Conservation (phyloP, 2,888 invertebrate species). For the Pterostichus madidus region DNA sequence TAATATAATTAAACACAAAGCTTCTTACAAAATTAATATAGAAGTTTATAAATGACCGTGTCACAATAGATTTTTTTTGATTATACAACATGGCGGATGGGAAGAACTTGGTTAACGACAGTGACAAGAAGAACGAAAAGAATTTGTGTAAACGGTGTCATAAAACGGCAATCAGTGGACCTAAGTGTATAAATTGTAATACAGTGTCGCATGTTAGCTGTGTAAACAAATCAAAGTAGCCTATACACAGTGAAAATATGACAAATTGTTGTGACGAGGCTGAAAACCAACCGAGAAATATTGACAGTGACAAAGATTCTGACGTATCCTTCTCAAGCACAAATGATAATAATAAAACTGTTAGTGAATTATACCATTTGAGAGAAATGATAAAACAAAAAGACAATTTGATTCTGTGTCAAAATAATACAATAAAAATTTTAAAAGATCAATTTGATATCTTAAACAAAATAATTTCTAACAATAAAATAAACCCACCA, state of each 20-base stretch:
- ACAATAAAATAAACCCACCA: constrained; percentile 1
- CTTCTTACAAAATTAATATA: no score
- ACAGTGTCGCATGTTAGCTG: not conserved
- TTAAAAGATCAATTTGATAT: not conserved
- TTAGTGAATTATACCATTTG: not conserved
- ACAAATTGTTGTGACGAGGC: constrained; percentile 19
- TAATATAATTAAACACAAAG: no score
- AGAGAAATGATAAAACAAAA: not conserved
- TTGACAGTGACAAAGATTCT: not conserved
- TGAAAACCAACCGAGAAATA: not conserved
- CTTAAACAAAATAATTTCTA: not conserved
- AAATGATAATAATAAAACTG: not conserved
- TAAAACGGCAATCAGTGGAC: constrained; percentile 8
- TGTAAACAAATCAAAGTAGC: constrained; percentile 1
- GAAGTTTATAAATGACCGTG: no score
- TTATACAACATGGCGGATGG: not conserved
- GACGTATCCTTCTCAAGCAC: not conserved
- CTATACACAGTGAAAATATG: not conserved
- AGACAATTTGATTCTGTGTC: constrained; percentile 1
- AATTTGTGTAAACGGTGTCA: constrained; percentile 21
- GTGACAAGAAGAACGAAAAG: not conserved
- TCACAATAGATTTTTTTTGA: no score
- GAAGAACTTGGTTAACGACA: not conserved
- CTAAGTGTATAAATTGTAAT: constrained; percentile 3
- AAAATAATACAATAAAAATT: not conserved